phyloP scores from a whole-genome alignment of 1,140 invertebrate species.

The Formica exsecta region DNA sequence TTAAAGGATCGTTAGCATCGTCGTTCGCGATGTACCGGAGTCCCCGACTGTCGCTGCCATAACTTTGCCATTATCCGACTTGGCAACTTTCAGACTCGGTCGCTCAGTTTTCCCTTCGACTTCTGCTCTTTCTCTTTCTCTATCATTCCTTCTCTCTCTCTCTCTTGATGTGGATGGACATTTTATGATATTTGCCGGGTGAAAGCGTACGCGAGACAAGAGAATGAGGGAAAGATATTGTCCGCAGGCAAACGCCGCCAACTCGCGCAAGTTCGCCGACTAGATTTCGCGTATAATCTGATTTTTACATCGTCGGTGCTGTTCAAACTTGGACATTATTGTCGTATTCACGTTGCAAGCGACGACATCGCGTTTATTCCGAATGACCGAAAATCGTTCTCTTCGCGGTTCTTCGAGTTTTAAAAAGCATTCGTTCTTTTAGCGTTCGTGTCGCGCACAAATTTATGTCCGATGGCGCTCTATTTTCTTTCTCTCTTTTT shows the following conservation, averaged over 20 bases:
- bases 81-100: constrained; percentile 74
- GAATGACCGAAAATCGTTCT: constrained; percentile 30
- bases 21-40: constrained; percentile 61
- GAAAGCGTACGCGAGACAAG: constrained; percentile 23
- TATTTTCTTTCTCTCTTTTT: neutral
- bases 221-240: constrained; percentile 39
- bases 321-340: constrained; percentile 53
- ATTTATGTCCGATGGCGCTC: neutral
- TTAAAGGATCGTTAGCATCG: constrained; percentile 78
- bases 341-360: constrained; percentile 18
- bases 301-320: constrained; percentile 43
- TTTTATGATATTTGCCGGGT: constrained; percentile 48
- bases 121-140: constrained; percentile 29
- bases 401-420: neutral
- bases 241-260: constrained; percentile 27
- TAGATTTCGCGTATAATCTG: constrained; percentile 51
- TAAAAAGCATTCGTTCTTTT: constrained; percentile 39
- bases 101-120: constrained; percentile 35
- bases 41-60: constrained; percentile 69
- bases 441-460: neutral
- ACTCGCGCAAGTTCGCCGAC: constrained; percentile 46
- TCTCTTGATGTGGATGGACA: neutral
- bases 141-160: neutral
- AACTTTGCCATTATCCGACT: constrained; percentile 82
- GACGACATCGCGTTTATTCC: constrained; percentile 40